Percentiles rank a stretch among this genome's conserved stretches.
Evolutionary conservation across 2,113 vertebrate species (phyloP).

Genomic region (Carassius carassius): DNA sequence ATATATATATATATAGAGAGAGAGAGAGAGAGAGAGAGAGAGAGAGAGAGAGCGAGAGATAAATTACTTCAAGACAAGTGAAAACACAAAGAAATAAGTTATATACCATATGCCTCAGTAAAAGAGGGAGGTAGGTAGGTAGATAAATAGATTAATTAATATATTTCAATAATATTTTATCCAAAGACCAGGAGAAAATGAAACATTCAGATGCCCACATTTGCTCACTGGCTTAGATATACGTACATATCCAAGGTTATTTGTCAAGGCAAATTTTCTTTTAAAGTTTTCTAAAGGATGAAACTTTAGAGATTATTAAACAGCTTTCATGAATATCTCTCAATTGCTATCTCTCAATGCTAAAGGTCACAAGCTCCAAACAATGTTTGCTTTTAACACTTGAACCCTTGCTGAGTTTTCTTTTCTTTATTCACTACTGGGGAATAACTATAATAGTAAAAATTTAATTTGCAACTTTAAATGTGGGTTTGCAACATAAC

Average conservation of each 20-base stretch:
- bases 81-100: background rate
- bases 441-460: background rate
- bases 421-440: background rate
- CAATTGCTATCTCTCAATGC: too few species aligned
- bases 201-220: background rate
- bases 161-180: background rate
- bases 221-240: background rate
- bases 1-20: too few species aligned
- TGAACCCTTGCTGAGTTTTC: conserved; percentile 1
- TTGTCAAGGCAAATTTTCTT: conserved; percentile 31
- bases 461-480: background rate
- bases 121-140: background rate
- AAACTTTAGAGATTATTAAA: conserved; percentile 50
- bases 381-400: conserved; percentile 24
- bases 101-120: background rate
- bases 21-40: background rate
- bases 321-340: conserved; percentile 41
- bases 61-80: background rate
- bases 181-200: background rate
- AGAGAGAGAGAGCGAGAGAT: background rate
- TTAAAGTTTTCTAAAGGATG: conserved; percentile 38
- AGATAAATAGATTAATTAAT: too few species aligned
- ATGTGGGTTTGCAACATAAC: too few species aligned
- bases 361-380: conserved; percentile 39
- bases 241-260: conserved; percentile 33